A percentile compares a stretch with the other conserved stretches of the same genome.
Conservation (phyloP, 2,113 vertebrate genomes). For the Ahaetulla prasina region DNA sequence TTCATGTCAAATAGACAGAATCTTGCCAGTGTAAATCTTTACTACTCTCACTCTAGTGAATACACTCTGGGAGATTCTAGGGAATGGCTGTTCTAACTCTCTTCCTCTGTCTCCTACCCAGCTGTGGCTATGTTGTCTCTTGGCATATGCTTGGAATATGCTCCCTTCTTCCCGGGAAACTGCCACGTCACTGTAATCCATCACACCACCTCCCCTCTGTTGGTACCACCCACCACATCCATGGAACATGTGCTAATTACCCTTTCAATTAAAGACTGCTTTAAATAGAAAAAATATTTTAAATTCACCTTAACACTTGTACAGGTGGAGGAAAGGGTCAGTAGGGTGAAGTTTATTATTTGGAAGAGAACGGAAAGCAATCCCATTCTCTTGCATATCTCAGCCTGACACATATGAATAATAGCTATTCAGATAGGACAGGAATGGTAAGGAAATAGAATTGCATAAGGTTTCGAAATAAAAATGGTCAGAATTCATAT, state of each 20-base stretch:
- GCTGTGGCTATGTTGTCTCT: neutral
- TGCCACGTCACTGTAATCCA: neutral
- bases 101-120: neutral
- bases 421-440: neutral
- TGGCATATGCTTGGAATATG: neutral
- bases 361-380: neutral
- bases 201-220: neutral
- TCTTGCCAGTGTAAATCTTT: neutral
- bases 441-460: neutral
- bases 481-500: neutral
- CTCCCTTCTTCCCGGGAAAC: neutral
- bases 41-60: neutral
- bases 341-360: neutral
- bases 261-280: neutral
- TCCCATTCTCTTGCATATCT: neutral
- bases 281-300: neutral
- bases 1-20: neutral
- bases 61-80: neutral
- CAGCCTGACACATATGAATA: neutral
- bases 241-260: neutral
- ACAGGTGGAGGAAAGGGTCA: neutral
- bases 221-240: neutral
- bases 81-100: neutral
- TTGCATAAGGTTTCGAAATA: neutral
- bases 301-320: neutral